Percentiles rank a stretch among this genome's conserved stretches.
Conservation (phyloP, 2,113 vertebrate genomes). For the Pterophyllum scalare region DNA sequence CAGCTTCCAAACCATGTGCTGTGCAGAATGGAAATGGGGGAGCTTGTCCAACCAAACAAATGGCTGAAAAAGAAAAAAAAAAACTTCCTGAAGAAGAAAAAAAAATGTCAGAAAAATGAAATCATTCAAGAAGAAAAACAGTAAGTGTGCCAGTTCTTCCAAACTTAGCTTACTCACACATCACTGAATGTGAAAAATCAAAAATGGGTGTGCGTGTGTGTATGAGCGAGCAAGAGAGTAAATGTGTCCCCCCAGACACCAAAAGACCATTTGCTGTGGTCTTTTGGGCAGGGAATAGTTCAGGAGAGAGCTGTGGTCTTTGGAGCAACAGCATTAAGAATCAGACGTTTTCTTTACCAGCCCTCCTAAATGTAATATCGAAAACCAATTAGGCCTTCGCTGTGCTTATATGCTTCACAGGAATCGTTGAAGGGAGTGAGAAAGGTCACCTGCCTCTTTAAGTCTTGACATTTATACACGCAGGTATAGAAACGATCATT, state of each 20-base stretch:
- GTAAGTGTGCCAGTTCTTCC: not conserved
- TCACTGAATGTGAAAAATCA: not conserved
- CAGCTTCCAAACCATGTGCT: slow-evolving; percentile 18
- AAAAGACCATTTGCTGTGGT: slow-evolving; percentile 11
- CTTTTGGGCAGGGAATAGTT: slow-evolving; percentile 47
- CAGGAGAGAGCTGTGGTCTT: slow-evolving; percentile 38
- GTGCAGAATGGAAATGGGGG: slow-evolving; percentile 21
- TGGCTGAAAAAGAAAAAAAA: slow-evolving; percentile 6
- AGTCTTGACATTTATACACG: not conserved
- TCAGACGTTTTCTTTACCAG: slow-evolving; percentile 42
- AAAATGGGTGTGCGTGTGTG: not conserved
- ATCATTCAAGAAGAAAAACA: slow-evolving; percentile 20
- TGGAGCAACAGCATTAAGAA: slow-evolving; percentile 46
- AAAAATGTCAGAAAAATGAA: slow-evolving; percentile 7
- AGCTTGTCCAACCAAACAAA: slow-evolving; percentile 28
- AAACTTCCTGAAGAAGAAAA: slow-evolving; percentile 29
- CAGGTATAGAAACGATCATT: slow-evolving; percentile 8
- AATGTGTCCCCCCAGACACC: not conserved
- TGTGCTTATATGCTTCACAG: slow-evolving; percentile 45
- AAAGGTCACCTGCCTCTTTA: slow-evolving; percentile 72
- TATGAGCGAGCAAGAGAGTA: not conserved
- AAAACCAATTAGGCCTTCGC: slow-evolving; percentile 73
- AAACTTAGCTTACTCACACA: not conserved
- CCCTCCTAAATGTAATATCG: slow-evolving; percentile 66
- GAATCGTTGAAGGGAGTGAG: slow-evolving; percentile 36